Percentiles rank a stretch among this genome's conserved stretches.
These are phyloP conservation scores for Mycalesis mineus DNA, from an alignment of 2,888 invertebrate species.

Conservation along the genomic window DNA sequence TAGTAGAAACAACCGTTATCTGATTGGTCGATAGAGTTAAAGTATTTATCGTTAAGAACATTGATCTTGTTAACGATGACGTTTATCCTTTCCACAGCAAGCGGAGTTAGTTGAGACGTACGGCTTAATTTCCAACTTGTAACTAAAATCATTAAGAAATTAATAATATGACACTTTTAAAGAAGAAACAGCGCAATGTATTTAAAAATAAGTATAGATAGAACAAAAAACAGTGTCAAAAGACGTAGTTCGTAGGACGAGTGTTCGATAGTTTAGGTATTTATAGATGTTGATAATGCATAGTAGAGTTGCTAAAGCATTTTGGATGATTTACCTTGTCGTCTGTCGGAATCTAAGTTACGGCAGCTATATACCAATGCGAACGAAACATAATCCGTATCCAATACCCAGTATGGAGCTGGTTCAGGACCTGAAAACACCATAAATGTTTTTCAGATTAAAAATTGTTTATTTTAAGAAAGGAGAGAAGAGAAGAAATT, in stretches of 20 bases:
- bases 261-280: too few species aligned
- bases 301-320: too few species aligned
- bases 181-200: too few species aligned
- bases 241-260: too few species aligned
- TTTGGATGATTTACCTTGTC: conserved; percentile 60
- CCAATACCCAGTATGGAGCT: conserved; percentile 38
- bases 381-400: conserved; percentile 79
- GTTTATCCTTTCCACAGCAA: background rate
- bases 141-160: background rate
- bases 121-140: conserved; percentile 1
- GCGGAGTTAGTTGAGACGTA: background rate
- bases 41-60: background rate
- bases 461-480: too few species aligned
- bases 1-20: conserved; percentile 5
- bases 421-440: conserved; percentile 38
- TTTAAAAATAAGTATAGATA: too few species aligned
- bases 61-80: background rate
- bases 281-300: too few species aligned
- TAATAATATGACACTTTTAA: background rate
- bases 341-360: conserved; percentile 54
- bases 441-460: too few species aligned
- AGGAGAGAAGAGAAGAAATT: too few species aligned
- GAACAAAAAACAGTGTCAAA: too few species aligned
- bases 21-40: background rate
- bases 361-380: conserved; percentile 80